Conservation (phyloP, 2,797 vertebrate genomes). For the Smutsia gigantea region DNA sequence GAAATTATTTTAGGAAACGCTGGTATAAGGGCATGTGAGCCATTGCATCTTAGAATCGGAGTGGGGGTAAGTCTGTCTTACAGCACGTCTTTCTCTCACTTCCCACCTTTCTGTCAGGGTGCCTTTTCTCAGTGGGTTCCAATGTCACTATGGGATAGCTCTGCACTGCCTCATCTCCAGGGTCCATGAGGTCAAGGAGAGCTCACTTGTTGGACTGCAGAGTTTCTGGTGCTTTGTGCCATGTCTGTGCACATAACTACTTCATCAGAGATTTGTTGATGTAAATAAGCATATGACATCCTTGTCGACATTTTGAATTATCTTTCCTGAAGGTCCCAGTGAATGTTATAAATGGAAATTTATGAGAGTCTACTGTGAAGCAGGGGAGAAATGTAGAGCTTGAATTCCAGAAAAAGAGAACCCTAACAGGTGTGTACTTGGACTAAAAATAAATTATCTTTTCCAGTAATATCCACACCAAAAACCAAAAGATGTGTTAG, state of each 20-base stretch:
- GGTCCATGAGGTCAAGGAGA: accelerated
- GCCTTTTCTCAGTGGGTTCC: accelerated
- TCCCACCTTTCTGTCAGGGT: accelerated
- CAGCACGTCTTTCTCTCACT: accelerated
- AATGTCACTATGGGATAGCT: accelerated
- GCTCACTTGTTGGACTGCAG: accelerated
- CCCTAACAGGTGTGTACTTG: accelerated
- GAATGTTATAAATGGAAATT: neutral
- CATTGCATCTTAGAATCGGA: accelerated
- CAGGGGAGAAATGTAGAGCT: too few relatives aligned
- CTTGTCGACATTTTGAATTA: accelerated
- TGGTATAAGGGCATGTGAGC: accelerated
- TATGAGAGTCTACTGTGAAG: neutral
- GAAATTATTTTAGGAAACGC: neutral
- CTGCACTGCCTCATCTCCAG: accelerated
- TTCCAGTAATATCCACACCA: neutral
- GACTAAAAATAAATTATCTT: neutral
- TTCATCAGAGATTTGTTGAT: neutral
- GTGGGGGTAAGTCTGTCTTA: accelerated
- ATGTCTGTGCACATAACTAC: accelerated
- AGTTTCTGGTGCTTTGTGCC: neutral
- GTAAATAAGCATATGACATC: accelerated
- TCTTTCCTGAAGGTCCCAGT: neutral
- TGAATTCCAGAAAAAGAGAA: neutral
- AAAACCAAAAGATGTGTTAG: accelerated